Evolutionary conservation across 2,113 vertebrate species (phyloP).

Genomic region (Litocranius walleri): DNA sequence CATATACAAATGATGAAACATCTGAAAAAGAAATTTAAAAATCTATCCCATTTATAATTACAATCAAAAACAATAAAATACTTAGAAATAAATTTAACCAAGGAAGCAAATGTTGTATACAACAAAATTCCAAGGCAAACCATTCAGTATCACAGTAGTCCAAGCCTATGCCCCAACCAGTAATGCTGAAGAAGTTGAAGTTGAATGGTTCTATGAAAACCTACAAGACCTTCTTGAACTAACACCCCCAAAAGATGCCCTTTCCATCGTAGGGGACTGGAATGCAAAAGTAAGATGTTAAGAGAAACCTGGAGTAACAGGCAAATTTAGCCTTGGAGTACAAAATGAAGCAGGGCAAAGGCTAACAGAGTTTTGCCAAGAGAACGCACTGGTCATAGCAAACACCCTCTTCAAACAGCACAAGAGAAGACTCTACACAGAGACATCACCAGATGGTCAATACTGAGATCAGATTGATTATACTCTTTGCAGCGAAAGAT

Average conservation of each 20-base stretch:
- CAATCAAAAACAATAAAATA: background rate
- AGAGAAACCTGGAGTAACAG: background rate
- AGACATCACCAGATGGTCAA: background rate
- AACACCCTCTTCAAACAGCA: background rate
- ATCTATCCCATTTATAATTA: background rate
- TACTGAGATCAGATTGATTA: background rate
- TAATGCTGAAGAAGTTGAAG: background rate
- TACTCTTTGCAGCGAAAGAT: background rate
- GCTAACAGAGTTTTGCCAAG: background rate
- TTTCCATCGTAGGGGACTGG: background rate
- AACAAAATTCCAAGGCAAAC: background rate
- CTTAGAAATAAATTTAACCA: background rate
- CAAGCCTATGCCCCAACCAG: background rate
- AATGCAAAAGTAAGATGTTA: background rate
- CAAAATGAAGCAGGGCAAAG: background rate
- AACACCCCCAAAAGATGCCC: fast-evolving
- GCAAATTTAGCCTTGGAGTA: background rate
- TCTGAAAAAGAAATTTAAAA: background rate
- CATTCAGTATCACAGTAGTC: background rate
- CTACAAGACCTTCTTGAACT: background rate
- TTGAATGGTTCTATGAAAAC: background rate
- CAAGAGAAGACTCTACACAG: background rate
- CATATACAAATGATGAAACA: background rate
- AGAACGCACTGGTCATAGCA: background rate
- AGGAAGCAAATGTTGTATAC: background rate